Base-by-base conservation (phyloP, 2,113 vertebrate species). In the Zapornia atra region DNA sequence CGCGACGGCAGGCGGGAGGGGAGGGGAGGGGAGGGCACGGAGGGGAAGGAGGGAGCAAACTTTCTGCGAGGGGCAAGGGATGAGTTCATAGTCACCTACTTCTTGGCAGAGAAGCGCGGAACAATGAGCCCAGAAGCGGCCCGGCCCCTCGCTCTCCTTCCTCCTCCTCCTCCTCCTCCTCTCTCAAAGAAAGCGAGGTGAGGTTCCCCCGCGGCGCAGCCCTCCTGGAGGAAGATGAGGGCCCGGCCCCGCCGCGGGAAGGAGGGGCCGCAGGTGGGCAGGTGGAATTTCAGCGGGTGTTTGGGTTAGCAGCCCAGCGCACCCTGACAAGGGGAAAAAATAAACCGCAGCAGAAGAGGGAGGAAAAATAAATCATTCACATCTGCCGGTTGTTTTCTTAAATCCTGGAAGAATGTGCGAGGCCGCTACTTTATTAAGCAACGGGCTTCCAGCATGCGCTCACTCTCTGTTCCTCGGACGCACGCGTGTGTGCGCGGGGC, bases 41-140 rank as follows among this genome's bases (percentile, higher is more conserved):
- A 75, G 64, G 42, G 59, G 26, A 21, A 59, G 81, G 54, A 69
- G 83, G 54, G 81, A 96, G 94, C 92, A 89, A 98, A 97, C 97
- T 98, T 98, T 97, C 95, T 90, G 93, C 96, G 89, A 95, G 89
- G 96, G 96, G 94, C 96, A 73, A 88, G 90, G 59, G 91, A 86
- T 81, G 89, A 69, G 90, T 87, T 93, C 92, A 93, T 94, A 88
- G 72, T 93, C 96, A 88, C 65, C 42, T 84, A 96, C 90, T 92
- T 94, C 87, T 96, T 94, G 96, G 92, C 96, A 65, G 34, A 40
- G 86, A 73, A 91, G 80, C 86, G 66, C 46, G 31, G 80, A 93
- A 94, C 95, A 96, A 93, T 95, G 92, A 86, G 61, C 91, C 53
- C 88, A 80, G 95, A 40, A 94, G 11, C 75, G 64, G 68, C 81